These are phyloP conservation scores for Acestrorhynchus altus DNA, from an alignment of 2,797 vertebrate species.

Conservation along the genomic window DNA sequence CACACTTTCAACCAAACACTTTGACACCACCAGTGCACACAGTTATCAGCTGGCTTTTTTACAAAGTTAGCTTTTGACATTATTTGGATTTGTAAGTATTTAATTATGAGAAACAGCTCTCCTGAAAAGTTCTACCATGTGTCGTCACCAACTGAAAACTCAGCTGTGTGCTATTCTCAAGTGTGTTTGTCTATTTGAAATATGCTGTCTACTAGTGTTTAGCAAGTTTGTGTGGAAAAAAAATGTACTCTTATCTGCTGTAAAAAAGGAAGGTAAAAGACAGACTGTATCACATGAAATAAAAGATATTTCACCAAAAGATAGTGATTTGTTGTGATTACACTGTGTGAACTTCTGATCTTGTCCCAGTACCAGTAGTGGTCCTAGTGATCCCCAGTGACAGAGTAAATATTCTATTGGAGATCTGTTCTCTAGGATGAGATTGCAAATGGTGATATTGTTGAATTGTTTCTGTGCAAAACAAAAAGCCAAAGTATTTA, in stretches of 20 bases:
- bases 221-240: conserved; percentile 91
- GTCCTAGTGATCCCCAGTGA: no score
- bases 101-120: conserved; percentile 65
- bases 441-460: no score
- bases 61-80: conserved; percentile 70
- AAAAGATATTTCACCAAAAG: conserved; percentile 86
- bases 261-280: conserved; percentile 83
- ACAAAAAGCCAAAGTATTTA: no score
- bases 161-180: conserved; percentile 87
- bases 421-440: no score
- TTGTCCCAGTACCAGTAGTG: no score
- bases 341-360: background rate
- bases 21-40: conserved; percentile 67
- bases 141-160: conserved; percentile 84
- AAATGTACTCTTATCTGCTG: conserved; percentile 88
- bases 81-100: conserved; percentile 68
- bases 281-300: conserved; percentile 88
- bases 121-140: conserved; percentile 75
- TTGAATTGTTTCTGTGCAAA: no score
- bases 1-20: conserved; percentile 52
- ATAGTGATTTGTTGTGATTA: background rate
- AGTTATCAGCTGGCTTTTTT: conserved; percentile 73
- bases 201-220: conserved; percentile 93
- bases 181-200: conserved; percentile 87
- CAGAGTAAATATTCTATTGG: no score